Evolutionary conservation across 2,797 vertebrate genomes (phyloP).

Genomic region (Triplophysa bombifrons): DNA sequence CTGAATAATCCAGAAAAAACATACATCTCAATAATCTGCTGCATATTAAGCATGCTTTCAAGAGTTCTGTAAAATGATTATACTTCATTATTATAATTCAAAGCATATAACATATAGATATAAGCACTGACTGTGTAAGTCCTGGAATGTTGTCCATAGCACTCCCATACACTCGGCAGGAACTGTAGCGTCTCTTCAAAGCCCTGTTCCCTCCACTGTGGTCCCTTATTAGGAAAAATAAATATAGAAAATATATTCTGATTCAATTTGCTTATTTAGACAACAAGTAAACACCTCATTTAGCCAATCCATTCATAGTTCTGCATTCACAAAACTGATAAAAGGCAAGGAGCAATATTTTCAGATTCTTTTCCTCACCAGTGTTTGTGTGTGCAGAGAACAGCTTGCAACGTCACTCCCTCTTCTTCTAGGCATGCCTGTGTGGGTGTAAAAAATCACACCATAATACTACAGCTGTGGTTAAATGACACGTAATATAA

Average conservation of each 20-base stretch:
- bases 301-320: no score
- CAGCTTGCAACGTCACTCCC: constrained; percentile 87
- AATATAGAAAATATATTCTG: neutral
- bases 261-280: neutral
- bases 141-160: constrained; percentile 90
- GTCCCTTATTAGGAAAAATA: constrained; percentile 76
- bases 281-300: no score
- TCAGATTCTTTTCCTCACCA: constrained; percentile 80
- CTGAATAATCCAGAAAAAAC: constrained; percentile 65
- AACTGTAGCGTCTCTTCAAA: constrained; percentile 79
- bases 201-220: constrained; percentile 92
- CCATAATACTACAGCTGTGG: neutral
- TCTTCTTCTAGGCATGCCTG: constrained; percentile 88
- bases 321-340: neutral
- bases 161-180: constrained; percentile 91
- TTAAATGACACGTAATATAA: neutral
- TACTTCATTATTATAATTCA: neutral
- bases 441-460: constrained; percentile 41
- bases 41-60: neutral
- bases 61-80: neutral
- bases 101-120: no score
- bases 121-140: constrained; percentile 88
- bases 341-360: neutral
- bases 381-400: constrained; percentile 97
- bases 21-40: neutral